phyloP scores from a whole-genome alignment of 2,797 vertebrate species.

The Natrix natrix region DNA sequence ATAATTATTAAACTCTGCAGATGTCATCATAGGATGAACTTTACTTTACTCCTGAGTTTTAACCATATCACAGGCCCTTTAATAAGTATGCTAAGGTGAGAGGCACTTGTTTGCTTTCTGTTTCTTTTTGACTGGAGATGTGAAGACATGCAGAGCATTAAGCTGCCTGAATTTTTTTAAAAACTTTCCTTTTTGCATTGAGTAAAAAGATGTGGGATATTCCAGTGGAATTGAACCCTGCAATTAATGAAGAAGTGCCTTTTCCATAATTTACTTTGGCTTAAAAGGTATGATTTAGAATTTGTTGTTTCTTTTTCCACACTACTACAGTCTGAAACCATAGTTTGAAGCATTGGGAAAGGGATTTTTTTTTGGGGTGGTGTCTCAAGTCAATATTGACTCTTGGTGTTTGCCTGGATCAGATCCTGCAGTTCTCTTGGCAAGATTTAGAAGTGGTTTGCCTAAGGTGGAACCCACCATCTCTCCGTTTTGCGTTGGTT shows the following conservation, averaged over 20 bases:
- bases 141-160: not conserved
- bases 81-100: not conserved
- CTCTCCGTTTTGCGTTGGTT: not conserved
- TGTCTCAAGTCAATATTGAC: not conserved
- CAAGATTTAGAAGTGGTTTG: not conserved
- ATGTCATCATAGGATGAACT: not conserved
- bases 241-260: not conserved
- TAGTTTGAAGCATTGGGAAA: not conserved
- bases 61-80: not conserved
- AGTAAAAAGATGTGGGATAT: not conserved
- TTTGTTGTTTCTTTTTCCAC: not conserved
- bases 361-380: not conserved
- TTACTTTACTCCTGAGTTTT: not conserved
- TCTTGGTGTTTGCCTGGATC: not conserved
- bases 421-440: not conserved
- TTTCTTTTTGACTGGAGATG: not conserved
- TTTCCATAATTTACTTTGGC: not conserved
- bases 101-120: not conserved
- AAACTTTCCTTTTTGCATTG: not conserved
- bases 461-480: not conserved
- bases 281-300: not conserved
- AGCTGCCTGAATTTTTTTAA: not conserved
- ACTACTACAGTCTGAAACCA: not conserved
- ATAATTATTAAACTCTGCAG: not conserved
- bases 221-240: not conserved